Percentiles rank a stretch among this genome's conserved stretches.
These are phyloP conservation scores for Drosophila lacertosa DNA, from an alignment of 1,140 invertebrate genomes.

Conservation along the genomic window DNA sequence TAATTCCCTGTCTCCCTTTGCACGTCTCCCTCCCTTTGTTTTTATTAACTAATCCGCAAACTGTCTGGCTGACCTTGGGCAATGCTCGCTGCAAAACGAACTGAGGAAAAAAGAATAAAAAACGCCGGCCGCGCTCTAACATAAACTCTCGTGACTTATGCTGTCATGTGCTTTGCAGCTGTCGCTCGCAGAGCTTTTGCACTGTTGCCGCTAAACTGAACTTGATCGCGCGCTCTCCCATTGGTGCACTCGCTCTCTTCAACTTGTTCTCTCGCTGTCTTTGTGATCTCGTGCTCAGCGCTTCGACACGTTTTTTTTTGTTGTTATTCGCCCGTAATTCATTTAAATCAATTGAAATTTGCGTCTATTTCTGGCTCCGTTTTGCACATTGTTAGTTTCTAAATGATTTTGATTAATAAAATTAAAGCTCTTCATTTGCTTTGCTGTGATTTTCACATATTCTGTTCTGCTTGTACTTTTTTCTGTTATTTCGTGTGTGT, in stretches of 20 bases:
- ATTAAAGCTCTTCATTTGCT: constrained; percentile 23
- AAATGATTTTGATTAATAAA: constrained; percentile 70
- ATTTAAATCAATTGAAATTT: constrained; percentile 76
- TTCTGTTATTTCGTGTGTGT: constrained; percentile 4
- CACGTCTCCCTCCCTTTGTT: constrained; percentile 25
- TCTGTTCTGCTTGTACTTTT: neutral
- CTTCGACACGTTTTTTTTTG: constrained; percentile 54
- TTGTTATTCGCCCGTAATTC: constrained; percentile 48
- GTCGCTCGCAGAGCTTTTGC: constrained; percentile 38
- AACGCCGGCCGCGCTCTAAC: constrained; percentile 18
- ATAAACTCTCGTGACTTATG: constrained; percentile 75
- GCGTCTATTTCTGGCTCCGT: constrained; percentile 60
- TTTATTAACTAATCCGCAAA: constrained; percentile 43
- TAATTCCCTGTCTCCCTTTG: neutral
- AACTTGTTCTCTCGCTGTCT: neutral
- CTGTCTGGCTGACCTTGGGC: constrained; percentile 57
- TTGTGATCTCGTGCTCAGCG: constrained; percentile 56
- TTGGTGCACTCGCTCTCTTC: constrained; percentile 1
- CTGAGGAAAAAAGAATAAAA: neutral
- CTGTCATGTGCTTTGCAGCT: constrained; percentile 42
- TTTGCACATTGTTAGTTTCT: constrained; percentile 54
- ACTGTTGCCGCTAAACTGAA: constrained; percentile 30
- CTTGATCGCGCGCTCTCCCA: constrained; percentile 5
- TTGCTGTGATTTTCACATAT: constrained; percentile 10
- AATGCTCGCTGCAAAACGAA: neutral